Percentiles rank a stretch among this genome's conserved stretches.
Conservation (phyloP, 2,113 vertebrate genomes). For the Arvicanthis niloticus region DNA sequence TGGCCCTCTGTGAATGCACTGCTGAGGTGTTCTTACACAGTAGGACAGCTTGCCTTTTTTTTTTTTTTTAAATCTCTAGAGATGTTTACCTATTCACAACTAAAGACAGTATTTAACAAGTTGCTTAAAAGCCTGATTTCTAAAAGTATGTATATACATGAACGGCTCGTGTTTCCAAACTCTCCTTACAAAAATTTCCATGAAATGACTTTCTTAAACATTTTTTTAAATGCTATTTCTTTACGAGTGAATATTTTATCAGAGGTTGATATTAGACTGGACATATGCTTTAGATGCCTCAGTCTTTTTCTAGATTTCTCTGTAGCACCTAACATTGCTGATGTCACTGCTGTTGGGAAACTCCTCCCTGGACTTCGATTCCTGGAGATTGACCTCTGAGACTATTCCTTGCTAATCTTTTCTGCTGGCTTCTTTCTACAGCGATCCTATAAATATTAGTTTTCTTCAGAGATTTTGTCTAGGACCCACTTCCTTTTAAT, state of each 20-base stretch:
- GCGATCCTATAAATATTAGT: neutral
- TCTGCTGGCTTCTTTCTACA: neutral
- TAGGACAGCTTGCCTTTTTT: neutral
- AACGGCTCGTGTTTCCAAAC: neutral
- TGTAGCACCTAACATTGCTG: neutral
- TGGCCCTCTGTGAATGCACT: neutral
- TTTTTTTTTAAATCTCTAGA: neutral
- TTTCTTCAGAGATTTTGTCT: neutral
- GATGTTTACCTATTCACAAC: neutral
- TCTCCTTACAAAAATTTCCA: slow-evolving; percentile 2
- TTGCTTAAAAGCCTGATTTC: slow-evolving; percentile 22
- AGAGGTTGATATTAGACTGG: neutral
- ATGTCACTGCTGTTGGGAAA: neutral
- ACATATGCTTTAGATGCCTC: neutral
- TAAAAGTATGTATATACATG: neutral
- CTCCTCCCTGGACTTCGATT: neutral
- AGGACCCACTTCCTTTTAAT: neutral
- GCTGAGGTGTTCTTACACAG: neutral
- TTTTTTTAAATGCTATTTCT: neutral
- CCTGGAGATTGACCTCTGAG: neutral
- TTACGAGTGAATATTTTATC: neutral
- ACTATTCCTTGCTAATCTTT: neutral
- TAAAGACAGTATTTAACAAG: neutral
- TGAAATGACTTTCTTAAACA: slow-evolving; percentile 47
- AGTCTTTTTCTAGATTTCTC: neutral